Evolutionary conservation across 1,140 invertebrate species (phyloP), one percentile per base, ranked within the genome.

Genomic region (Drosophila arawakana): DNA sequence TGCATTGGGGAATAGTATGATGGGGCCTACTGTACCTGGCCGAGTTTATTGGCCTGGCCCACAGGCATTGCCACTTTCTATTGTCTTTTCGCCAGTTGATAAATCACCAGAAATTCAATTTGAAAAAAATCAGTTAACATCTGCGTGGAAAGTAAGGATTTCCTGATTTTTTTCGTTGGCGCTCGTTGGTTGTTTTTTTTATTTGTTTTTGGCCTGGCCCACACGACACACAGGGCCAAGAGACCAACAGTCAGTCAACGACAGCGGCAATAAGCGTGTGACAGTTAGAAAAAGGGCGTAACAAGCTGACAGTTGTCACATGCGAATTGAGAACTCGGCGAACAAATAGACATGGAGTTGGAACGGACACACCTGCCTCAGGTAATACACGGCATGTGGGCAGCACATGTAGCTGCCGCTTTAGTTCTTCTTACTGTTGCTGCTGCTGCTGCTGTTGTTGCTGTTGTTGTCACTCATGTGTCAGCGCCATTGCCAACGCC

Each of bases 251-350:
- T 41, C 49, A 70, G 54, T 60, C 73, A 61, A 35, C 60, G 81
- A 85, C 82, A 78, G 69, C 76, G 54, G 76, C 79, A 79, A 79
- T 82, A 88, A 70, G 79, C 72, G 67, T 81, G 75, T 78, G 81
- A 86, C 78, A 86, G 65, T 67, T 39, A 55, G 60, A 61, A 86
- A 65, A 86, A 88, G 82, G 82, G 82, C 83, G 83, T 88, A 80
- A 82, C 83, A 80, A 77, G 80, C 83, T 80, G 81, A 59, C 83
- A 80, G 76, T 88, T 85, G 78, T 78, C 81, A 85, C 66, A 73
- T 30, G 54, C 70, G 18, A 57, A 50, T 7, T 18, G 44, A 15
- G 44, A 18, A 7, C 15, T 47, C 15, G 10, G 46, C 30, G 55
- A 35, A 7, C 43, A 54, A 44, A 58, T 58, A 41, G 66, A 62